Conservation (phyloP, 2,797 vertebrate genomes). For the Macroramphosus scolopax region DNA sequence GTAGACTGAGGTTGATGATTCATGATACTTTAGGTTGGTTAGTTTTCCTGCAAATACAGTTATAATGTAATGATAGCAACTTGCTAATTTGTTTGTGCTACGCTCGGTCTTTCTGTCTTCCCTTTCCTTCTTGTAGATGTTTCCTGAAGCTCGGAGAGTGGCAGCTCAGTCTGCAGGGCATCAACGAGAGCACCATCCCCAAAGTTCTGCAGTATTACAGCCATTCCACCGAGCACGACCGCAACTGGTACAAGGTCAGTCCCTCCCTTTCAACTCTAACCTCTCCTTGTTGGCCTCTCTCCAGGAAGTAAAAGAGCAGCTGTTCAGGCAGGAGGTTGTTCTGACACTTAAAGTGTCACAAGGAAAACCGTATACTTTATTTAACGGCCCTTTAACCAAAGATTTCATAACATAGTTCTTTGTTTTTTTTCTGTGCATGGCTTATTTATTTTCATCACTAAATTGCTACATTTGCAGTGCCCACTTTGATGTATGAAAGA, state of each 20-base stretch:
- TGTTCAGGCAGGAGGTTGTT: conserved; percentile 29
- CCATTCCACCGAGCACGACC: conserved; percentile 94
- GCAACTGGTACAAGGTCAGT: conserved; percentile 98
- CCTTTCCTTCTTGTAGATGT: conserved; percentile 79
- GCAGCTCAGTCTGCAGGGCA: conserved; percentile 97
- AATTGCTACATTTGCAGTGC: conserved; percentile 2
- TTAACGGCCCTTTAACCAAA: conserved; percentile 28
- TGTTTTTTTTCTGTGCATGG: background rate
- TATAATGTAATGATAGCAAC: background rate
- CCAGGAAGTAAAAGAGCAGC: conserved; percentile 40
- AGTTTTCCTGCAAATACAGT: background rate
- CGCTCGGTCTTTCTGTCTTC: background rate
- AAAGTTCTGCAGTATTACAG: conserved; percentile 97
- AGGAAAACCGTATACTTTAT: conserved; percentile 8
- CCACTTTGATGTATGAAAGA: conserved; percentile 19
- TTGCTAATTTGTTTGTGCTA: background rate
- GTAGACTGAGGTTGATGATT: background rate
- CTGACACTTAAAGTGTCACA: conserved; percentile 5
- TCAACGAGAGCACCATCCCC: conserved; percentile 98
- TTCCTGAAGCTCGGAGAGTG: conserved; percentile 98
- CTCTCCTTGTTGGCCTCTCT: conserved; percentile 36
- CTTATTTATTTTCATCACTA: conserved; percentile 31
- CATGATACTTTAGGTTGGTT: background rate
- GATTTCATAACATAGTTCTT: conserved; percentile 11
- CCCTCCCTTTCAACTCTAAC: conserved; percentile 19